phyloP scores from a whole-genome alignment of 2,888 invertebrate genomes.

The Physocephala rufipes region DNA sequence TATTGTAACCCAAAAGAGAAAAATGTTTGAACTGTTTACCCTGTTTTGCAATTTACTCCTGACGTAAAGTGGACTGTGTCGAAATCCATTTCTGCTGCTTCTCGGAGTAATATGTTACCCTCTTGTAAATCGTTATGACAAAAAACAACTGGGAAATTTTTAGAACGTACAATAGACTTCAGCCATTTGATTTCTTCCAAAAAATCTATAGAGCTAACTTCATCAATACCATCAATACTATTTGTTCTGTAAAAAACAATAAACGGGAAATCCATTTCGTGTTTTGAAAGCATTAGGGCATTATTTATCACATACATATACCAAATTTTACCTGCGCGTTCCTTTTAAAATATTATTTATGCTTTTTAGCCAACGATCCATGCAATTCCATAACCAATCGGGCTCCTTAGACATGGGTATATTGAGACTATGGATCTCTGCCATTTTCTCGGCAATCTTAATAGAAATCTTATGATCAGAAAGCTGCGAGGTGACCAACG shows the following conservation, averaged over 20 bases:
- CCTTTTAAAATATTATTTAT: slow-evolving; percentile 67
- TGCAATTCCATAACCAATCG: slow-evolving; percentile 92
- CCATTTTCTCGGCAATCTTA: slow-evolving; percentile 93
- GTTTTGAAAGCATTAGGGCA: not conserved
- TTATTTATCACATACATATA: not conserved
- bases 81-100: slow-evolving; percentile 46
- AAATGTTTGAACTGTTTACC: not conserved
- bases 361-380: slow-evolving; percentile 78
- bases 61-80: not conserved
- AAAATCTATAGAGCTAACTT: slow-evolving; percentile 68
- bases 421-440: slow-evolving; percentile 89
- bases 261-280: not conserved
- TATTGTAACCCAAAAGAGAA: not conserved
- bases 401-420: slow-evolving; percentile 97
- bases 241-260: slow-evolving; percentile 34
- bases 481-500: slow-evolving; percentile 84
- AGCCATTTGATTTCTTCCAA: slow-evolving; percentile 77
- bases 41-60: not conserved
- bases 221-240: slow-evolving; percentile 41
- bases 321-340: slow-evolving; percentile 45
- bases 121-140: slow-evolving; percentile 97
- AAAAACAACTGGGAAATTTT: slow-evolving; percentile 85
- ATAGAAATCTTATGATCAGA: slow-evolving; percentile 80
- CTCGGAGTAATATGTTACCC: slow-evolving; percentile 72
- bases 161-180: slow-evolving; percentile 69